A percentile compares a stretch with the other conserved stretches of the same genome.
Evolutionary conservation across 2,888 invertebrate species (phyloP).

Genomic region (Euzophera pinguis): DNA sequence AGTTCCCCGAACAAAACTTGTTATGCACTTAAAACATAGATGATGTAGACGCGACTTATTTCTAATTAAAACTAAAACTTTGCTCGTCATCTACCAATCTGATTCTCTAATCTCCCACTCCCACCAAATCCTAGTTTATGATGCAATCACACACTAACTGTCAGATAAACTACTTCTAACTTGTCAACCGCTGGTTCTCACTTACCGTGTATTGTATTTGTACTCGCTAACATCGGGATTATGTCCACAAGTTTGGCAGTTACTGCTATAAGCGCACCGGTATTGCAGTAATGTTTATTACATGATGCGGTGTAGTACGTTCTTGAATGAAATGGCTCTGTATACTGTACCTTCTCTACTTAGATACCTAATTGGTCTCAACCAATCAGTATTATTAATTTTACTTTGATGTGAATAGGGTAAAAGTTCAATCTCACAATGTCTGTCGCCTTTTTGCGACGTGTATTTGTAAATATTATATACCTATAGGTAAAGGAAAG

Average conservation of each 20-base stretch:
- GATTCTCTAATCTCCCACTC: too few relatives aligned
- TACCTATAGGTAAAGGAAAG: too few relatives aligned
- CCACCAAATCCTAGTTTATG: neutral
- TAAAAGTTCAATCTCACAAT: too few relatives aligned
- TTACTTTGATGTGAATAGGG: too few relatives aligned
- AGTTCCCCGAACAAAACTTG: too few relatives aligned
- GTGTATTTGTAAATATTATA: too few relatives aligned
- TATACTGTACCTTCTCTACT: neutral
- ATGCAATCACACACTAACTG: slow-evolving; percentile 14
- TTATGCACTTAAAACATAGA: too few relatives aligned
- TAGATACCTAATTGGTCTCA: neutral
- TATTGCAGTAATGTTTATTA: slow-evolving; percentile 3
- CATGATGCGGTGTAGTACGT: neutral
- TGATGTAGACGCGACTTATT: too few relatives aligned
- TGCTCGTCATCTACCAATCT: too few relatives aligned
- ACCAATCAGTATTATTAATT: too few relatives aligned
- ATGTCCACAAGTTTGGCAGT: slow-evolving; percentile 2
- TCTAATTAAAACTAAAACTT: too few relatives aligned
- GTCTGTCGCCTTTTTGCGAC: too few relatives aligned
- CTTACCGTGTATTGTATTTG: slow-evolving; percentile 21
- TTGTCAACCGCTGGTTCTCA: slow-evolving; percentile 38
- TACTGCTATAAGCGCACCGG: neutral
- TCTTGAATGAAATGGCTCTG: neutral
- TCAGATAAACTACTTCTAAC: slow-evolving; percentile 44
- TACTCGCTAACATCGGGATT: slow-evolving; percentile 26